These are phyloP conservation scores for Cephalotes varians DNA, from an alignment of 2,888 invertebrate species.

Conservation along the genomic window DNA sequence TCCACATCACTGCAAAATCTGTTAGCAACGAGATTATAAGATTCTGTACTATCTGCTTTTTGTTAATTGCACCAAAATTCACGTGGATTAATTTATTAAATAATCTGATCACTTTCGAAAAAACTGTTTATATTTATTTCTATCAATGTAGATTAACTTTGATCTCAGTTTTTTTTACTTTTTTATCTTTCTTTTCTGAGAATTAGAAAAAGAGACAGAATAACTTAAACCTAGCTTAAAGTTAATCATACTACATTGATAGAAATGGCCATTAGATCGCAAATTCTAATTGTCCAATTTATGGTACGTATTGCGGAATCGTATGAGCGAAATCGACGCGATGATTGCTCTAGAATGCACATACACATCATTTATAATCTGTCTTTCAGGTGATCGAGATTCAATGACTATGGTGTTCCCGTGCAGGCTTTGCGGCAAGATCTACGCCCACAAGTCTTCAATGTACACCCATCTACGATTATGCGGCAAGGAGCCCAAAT, in stretches of 20 bases:
- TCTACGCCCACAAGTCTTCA: slow-evolving; percentile 81
- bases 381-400: slow-evolving; percentile 62
- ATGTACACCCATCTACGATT: slow-evolving; percentile 80
- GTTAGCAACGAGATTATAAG: not conserved
- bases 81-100: not conserved
- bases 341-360: not conserved
- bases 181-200: no score
- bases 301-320: not conserved
- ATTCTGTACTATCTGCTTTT: not conserved
- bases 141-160: no score
- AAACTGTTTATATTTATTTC: no score
- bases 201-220: no score
- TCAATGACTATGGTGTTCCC: slow-evolving; percentile 56
- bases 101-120: no score
- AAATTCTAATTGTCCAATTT: not conserved
- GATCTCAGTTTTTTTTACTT: no score
- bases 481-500: slow-evolving; percentile 84
- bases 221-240: no score
- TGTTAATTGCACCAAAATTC: not conserved
- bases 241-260: no score
- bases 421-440: slow-evolving; percentile 79
- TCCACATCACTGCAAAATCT: not conserved
- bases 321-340: not conserved
- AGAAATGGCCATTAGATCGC: not conserved
- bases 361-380: slow-evolving; percentile 62